A percentile compares a stretch with the other conserved stretches of the same genome.
Evolutionary conservation across 2,113 vertebrate species (phyloP).

Genomic region (Scomber colias): DNA sequence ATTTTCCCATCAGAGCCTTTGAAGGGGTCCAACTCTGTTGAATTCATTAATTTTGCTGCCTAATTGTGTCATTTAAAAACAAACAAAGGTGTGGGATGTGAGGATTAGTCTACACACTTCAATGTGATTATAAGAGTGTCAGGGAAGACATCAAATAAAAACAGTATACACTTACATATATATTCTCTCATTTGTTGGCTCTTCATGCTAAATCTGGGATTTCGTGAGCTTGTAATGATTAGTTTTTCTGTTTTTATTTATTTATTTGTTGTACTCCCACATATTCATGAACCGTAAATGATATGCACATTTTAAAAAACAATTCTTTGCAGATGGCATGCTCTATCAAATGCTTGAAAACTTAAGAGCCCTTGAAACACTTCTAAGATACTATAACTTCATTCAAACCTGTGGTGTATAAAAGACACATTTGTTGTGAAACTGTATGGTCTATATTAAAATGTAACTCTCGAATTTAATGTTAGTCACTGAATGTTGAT

Average conservation of each 20-base stretch:
- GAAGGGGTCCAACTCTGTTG: conserved; percentile 21
- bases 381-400: not conserved
- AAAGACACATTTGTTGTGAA: not conserved
- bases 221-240: not conserved
- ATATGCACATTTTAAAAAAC: conserved; percentile 16
- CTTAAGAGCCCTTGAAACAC: not conserved
- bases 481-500: not conserved
- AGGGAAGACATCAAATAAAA: conserved; percentile 22
- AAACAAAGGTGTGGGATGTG: conserved; percentile 42
- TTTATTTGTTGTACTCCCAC: conserved; percentile 10
- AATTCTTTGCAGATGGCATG: not conserved
- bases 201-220: conserved; percentile 22
- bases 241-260: not conserved
- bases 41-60: conserved; percentile 43
- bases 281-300: not conserved
- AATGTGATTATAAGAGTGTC: conserved; percentile 56
- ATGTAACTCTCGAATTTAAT: not conserved
- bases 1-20: not conserved
- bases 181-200: not conserved
- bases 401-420: not conserved
- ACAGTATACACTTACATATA: not conserved
- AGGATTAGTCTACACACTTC: conserved; percentile 53
- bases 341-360: conserved; percentile 16
- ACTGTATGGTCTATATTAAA: not conserved
- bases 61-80: conserved; percentile 38